phyloP scores from a whole-genome alignment of 2,888 invertebrate genomes.

The Ochlodes sylvanus region DNA sequence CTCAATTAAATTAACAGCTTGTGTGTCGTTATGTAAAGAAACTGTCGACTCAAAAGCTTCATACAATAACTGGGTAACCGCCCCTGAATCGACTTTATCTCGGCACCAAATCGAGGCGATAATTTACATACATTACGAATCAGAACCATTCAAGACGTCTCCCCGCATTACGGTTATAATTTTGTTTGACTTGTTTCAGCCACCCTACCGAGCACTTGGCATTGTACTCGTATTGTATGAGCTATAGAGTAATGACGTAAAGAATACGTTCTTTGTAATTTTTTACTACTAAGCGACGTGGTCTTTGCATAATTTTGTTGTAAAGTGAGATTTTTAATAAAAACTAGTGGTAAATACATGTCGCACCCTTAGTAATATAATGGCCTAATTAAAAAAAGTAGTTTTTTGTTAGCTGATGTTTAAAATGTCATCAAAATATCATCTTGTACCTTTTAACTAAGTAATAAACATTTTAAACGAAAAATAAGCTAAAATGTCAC shows the following conservation, averaged over 20 bases:
- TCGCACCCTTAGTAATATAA: too few species aligned
- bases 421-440: too few species aligned
- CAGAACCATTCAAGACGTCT: conserved; percentile 55
- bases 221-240: conserved; percentile 31
- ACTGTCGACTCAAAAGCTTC: conserved; percentile 19
- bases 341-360: too few species aligned
- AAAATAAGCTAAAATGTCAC: too few species aligned
- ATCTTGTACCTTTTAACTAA: too few species aligned
- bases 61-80: conserved; percentile 32
- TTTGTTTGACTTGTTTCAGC: conserved; percentile 47
- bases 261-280: not conserved
- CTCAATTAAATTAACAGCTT: too few species aligned
- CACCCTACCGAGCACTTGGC: conserved; percentile 14
- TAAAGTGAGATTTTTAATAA: too few species aligned
- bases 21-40: not conserved
- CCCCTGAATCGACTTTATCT: conserved; percentile 42
- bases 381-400: too few species aligned
- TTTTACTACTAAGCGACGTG: too few species aligned
- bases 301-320: too few species aligned
- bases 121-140: conserved; percentile 66
- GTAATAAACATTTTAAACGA: too few species aligned
- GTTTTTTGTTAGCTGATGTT: too few species aligned
- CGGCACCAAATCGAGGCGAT: conserved; percentile 46
- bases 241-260: not conserved
- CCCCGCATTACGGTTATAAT: conserved; percentile 47